A percentile compares a stretch with the other conserved stretches of the same genome.
These are phyloP conservation scores for Aphis craccivora DNA, from an alignment of 1,140 invertebrate species.

Conservation along the genomic window DNA sequence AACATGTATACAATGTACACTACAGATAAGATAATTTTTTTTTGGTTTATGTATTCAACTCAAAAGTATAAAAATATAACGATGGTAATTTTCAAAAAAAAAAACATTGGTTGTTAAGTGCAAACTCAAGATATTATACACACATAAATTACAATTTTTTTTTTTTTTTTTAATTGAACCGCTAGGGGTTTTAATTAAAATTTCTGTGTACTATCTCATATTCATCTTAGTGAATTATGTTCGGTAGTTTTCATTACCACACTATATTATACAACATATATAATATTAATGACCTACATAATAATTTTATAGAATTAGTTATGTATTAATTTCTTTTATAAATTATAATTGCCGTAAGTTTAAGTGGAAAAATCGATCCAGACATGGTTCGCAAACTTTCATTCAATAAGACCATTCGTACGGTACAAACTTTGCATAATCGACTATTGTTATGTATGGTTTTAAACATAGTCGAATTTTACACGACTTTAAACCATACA, in stretches of 20 bases:
- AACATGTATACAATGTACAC: not conserved
- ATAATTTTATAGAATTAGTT: not conserved
- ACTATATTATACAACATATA: not conserved
- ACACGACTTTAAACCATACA: not conserved
- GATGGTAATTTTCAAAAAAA: not conserved
- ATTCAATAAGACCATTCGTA: not conserved
- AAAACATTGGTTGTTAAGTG: not conserved
- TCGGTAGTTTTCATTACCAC: not conserved
- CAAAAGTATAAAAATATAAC: not conserved
- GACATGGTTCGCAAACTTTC: not conserved
- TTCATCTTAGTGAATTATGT: not conserved
- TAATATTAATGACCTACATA: constrained; percentile 16
- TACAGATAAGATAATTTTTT: not conserved
- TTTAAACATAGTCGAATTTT: not conserved
- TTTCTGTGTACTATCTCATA: not conserved
- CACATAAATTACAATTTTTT: not conserved
- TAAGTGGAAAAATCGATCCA: constrained; percentile 8
- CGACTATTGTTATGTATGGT: not conserved
- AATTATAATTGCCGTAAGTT: not conserved
- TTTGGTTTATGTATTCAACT: not conserved
- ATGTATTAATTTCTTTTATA: not conserved
- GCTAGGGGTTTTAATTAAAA: constrained; percentile 5
- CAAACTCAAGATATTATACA: not conserved
- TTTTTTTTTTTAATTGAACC: constrained; percentile 15
- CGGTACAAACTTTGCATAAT: constrained; percentile 10